A percentile compares a stretch with the other conserved stretches of the same genome.
Conservation (phyloP, 2,113 vertebrate species). For the Nesogale talazaci region DNA sequence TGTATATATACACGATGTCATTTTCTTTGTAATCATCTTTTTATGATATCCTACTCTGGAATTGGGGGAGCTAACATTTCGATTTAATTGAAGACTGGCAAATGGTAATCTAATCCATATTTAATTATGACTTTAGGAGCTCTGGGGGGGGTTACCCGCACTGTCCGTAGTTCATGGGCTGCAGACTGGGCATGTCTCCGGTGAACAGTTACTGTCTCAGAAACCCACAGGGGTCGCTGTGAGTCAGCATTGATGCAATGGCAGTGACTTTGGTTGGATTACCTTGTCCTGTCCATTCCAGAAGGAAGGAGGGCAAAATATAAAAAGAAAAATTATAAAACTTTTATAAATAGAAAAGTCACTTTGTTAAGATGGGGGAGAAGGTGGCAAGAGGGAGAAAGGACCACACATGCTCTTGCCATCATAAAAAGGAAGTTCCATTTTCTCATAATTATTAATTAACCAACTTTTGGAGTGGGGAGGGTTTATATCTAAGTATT, state of each 20-base stretch:
- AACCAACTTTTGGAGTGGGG: neutral
- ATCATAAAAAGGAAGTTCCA: neutral
- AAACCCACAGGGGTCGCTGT: too few species aligned
- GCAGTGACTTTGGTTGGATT: neutral
- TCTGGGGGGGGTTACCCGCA: too few species aligned
- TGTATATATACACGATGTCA: neutral
- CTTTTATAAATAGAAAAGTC: neutral
- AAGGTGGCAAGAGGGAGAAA: neutral
- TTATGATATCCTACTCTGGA: neutral
- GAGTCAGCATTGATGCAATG: too few species aligned
- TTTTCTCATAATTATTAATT: neutral
- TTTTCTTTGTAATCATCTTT: conserved; percentile 21
- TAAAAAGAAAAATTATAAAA: neutral
- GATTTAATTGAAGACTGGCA: neutral
- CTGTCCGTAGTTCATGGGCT: too few species aligned
- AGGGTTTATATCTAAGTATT: neutral
- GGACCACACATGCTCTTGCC: neutral
- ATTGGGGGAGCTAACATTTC: neutral
- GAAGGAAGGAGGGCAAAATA: neutral
- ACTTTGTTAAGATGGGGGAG: too few species aligned
- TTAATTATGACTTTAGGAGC: neutral
- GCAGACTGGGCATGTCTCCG: too few species aligned
- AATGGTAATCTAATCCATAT: neutral
- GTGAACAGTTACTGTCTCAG: too few species aligned
- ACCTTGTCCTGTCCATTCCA: neutral